These are phyloP conservation scores for Montipora capricornis DNA, from an alignment of 64 coral and sea anemone genomes.

Conservation along the genomic window DNA sequence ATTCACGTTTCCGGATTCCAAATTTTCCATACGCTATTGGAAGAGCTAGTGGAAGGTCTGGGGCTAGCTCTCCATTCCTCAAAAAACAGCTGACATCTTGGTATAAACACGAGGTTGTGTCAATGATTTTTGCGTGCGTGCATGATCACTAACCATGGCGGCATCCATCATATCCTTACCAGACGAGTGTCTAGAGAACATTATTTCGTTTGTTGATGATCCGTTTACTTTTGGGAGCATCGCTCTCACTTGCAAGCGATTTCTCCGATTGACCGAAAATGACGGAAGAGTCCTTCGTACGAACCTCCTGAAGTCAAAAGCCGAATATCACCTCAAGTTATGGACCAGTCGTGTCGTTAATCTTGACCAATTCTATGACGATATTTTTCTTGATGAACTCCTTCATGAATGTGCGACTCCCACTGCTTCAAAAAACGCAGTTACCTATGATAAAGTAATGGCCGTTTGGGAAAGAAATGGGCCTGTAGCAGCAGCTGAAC, in stretches of 20 bases:
- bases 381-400: background rate
- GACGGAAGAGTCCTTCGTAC: background rate
- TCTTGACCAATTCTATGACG: background rate
- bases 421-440: background rate
- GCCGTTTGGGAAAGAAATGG: conserved; percentile 6
- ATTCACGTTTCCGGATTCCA: no score
- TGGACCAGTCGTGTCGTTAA: background rate
- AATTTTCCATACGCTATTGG: no score
- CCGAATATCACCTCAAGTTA: conserved; percentile 56
- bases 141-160: background rate
- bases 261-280: conserved; percentile 17
- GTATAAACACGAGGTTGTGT: no score
- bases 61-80: no score
- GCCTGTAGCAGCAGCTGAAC: conserved; percentile 30
- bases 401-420: background rate
- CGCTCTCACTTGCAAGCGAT: conserved; percentile 64
- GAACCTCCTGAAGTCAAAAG: conserved; percentile 40
- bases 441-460: conserved; percentile 29
- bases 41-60: no score
- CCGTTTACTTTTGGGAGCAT: conserved; percentile 24
- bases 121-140: no score
- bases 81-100: no score
- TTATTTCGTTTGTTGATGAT: conserved; percentile 46
- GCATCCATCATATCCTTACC: conserved; percentile 49
- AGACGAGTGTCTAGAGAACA: conserved; percentile 39